phyloP scores from a whole-genome alignment of 2,797 vertebrate genomes.

The Limosa lapponica region DNA sequence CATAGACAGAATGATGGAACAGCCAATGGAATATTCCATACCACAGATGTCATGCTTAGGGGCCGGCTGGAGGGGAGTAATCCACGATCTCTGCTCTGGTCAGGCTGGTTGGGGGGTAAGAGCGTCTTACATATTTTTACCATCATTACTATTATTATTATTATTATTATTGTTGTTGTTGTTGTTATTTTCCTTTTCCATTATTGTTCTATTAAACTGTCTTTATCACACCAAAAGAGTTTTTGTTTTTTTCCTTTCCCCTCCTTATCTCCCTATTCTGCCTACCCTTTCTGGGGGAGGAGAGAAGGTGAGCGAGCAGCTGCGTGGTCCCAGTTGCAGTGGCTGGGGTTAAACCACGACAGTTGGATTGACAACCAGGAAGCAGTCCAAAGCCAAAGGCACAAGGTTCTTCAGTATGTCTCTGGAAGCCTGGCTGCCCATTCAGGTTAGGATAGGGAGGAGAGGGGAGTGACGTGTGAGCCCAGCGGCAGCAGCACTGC shows the following conservation, averaged over 20 bases:
- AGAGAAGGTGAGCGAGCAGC: not conserved
- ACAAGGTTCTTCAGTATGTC: not conserved
- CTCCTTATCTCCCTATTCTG: not conserved
- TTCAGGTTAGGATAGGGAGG: too few species aligned
- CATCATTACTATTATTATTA: too few species aligned
- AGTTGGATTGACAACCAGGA: not conserved
- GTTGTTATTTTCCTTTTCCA: not conserved
- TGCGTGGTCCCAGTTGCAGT: not conserved
- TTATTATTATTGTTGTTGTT: not conserved
- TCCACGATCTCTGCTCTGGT: not conserved
- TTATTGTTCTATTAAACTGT: not conserved
- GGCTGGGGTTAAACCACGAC: not conserved
- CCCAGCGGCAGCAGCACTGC: fast-evolving
- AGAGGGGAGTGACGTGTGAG: fast-evolving
- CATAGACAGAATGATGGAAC: not conserved
- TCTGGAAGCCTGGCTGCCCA: not conserved
- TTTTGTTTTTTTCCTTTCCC: not conserved
- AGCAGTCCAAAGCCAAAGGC: not conserved
- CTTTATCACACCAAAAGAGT: not conserved
- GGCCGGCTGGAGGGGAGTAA: not conserved
- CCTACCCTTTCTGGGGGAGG: too few species aligned
- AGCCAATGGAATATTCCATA: not conserved
- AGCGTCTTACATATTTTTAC: not conserved
- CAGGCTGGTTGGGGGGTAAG: not conserved
- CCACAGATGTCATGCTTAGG: not conserved